Conservation (phyloP, 1,140 invertebrate species). For the Drosophila dunni region DNA sequence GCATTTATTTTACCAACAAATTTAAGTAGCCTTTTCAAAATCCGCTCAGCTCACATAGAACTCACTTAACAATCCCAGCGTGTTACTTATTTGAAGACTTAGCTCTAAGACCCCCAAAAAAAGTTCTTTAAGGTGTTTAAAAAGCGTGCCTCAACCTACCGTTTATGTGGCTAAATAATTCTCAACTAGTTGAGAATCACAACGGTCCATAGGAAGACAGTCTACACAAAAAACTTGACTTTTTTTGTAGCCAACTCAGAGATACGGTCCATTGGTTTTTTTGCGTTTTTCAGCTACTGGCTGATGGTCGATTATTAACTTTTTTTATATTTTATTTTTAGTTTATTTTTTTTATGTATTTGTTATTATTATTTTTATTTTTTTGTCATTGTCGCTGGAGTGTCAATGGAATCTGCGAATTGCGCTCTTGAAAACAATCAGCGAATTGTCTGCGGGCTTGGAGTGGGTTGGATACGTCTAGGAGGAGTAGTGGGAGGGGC, state of each 20-base stretch:
- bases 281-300: slow-evolving; percentile 14
- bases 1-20: too few species aligned
- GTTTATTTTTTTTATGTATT: not conserved
- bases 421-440: slow-evolving; percentile 45
- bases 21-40: too few species aligned
- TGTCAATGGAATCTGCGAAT: slow-evolving; percentile 51
- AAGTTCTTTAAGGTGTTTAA: not conserved
- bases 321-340: slow-evolving; percentile 2
- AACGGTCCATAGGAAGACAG: slow-evolving; percentile 31
- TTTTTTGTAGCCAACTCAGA: too few species aligned
- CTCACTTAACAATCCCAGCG: too few species aligned
- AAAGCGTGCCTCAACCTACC: not conserved
- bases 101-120: not conserved
- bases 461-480: not conserved
- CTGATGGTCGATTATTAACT: slow-evolving; percentile 31
- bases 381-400: slow-evolving; percentile 36
- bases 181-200: slow-evolving; percentile 34
- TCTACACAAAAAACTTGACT: not conserved
- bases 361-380: slow-evolving; percentile 6
- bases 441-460: slow-evolving; percentile 26
- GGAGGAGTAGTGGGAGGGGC: not conserved
- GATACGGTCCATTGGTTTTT: slow-evolving; percentile 12
- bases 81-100: not conserved
- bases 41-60: too few species aligned
- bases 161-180: slow-evolving; percentile 37